These are phyloP conservation scores for Chelon labrosus DNA, from an alignment of 2,797 vertebrate species.

Conservation along the genomic window DNA sequence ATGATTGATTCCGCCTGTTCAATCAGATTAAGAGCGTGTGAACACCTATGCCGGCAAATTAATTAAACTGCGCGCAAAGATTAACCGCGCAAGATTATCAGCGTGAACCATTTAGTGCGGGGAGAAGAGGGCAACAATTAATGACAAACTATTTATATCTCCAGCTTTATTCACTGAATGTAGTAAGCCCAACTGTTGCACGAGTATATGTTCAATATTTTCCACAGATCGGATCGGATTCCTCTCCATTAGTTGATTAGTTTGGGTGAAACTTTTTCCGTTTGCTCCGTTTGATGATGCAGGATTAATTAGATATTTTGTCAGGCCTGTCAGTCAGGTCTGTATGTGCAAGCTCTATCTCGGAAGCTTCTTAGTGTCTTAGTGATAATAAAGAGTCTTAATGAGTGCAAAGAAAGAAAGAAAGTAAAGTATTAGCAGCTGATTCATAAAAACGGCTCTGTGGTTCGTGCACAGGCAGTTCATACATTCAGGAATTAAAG, in stretches of 20 bases:
- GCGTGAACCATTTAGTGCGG: neutral
- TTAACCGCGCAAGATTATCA: conserved; percentile 19
- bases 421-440: too few species aligned
- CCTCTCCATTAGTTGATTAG: conserved; percentile 54
- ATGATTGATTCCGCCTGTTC: conserved; percentile 59
- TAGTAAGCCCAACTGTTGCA: conserved; percentile 27
- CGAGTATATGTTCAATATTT: conserved; percentile 42
- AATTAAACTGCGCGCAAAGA: conserved; percentile 39
- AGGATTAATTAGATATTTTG: neutral
- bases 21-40: conserved; percentile 37
- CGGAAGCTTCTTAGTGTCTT: too few species aligned
- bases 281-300: neutral
- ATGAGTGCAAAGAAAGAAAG: too few species aligned
- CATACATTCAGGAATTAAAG: too few species aligned
- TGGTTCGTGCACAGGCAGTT: too few species aligned
- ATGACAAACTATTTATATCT: conserved; percentile 44
- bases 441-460: too few species aligned
- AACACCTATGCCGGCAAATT: conserved; percentile 44
- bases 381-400: too few species aligned
- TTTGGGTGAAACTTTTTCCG: conserved; percentile 14
- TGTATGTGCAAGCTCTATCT: too few species aligned
- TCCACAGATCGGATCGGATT: conserved; percentile 32
- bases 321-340: neutral
- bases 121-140: conserved; percentile 18
- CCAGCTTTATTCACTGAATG: conserved; percentile 1